Evolutionary conservation across 2,113 vertebrate genomes (phyloP).

Genomic region (Sylvia atricapilla): DNA sequence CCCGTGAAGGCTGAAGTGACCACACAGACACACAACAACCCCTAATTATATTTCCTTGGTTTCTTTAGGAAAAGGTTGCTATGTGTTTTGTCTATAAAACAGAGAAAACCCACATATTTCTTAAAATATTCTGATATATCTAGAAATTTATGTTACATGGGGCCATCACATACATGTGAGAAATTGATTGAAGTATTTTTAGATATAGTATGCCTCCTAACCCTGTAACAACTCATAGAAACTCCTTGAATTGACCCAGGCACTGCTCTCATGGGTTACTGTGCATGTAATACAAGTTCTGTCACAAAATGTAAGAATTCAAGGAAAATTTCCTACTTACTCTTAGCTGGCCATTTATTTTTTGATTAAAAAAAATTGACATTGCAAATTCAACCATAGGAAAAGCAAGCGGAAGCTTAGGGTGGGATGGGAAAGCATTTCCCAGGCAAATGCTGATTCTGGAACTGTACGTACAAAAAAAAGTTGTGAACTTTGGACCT

Average conservation of each 20-base stretch:
- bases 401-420: not conserved
- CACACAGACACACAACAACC: not conserved
- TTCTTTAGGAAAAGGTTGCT: not conserved
- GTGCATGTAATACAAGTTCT: not conserved
- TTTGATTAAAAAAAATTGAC: not conserved
- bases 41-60: not conserved
- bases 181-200: not conserved
- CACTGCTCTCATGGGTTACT: not conserved
- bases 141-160: not conserved
- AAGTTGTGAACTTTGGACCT: slow-evolving; percentile 40
- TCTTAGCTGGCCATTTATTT: not conserved
- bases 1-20: not conserved
- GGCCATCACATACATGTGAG: not conserved
- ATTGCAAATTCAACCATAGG: not conserved
- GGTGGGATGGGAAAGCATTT: slow-evolving; percentile 40
- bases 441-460: slow-evolving; percentile 55
- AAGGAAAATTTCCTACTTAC: not conserved
- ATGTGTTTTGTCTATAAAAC: not conserved
- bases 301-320: not conserved
- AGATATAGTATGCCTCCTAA: not conserved
- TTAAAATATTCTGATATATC: not conserved
- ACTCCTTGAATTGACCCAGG: not conserved
- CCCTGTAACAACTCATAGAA: not conserved
- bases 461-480: slow-evolving; percentile 43
- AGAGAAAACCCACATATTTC: not conserved